Evolutionary conservation across 23 tunicate species (phyloP), one percentile per base, ranked within the genome.

Genomic region (Pegea sp.): DNA sequence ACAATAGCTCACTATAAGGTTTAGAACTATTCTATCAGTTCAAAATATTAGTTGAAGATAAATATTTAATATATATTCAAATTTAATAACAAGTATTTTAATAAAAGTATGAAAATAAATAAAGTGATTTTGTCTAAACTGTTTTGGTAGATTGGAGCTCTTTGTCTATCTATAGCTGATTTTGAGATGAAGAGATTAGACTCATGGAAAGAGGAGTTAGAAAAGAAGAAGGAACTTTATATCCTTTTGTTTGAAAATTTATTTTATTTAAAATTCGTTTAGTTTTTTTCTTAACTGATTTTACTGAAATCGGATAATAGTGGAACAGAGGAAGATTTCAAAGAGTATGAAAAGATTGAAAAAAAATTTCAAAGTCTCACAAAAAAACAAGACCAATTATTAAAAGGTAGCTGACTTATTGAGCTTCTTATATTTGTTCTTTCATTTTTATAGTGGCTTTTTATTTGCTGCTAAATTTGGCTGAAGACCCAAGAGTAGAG

Each of bases 141-240:
- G 11, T 66, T 22, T 2, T 18, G 53, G 49, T 27, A 91, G 90
- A 79, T 91, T 52, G 99, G 99, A 11, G 90, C 93, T 24, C 69
- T 91, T 52, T 79, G 93, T 52, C 78, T 91, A 93, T 51, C 99
- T 13, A 91, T 91, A 1, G 70, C 72, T 42, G 99, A 91, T 29
- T 71, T 78, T 33, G 99, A 91, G 48, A 48, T 91, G 27, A 31
- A 62, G 20, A 63, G 99, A 32, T 71, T 69, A 29, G 68, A 73
- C 48, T 53, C 63, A 21, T 91, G 99, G 99, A 72, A 48, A 31
- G 77, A 72, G 29, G 99, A 91, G 68, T 53, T 91, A 24, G 73
- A 59, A 30, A 91, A 67, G 33, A 73, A 54, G 43, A 67, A 67
- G 33, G 48, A 62, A 58, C 44, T 56, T 54, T 29, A 69, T 77